Base-by-base conservation (phyloP, 2,113 vertebrate genomes). In the Python bivittatus region DNA sequence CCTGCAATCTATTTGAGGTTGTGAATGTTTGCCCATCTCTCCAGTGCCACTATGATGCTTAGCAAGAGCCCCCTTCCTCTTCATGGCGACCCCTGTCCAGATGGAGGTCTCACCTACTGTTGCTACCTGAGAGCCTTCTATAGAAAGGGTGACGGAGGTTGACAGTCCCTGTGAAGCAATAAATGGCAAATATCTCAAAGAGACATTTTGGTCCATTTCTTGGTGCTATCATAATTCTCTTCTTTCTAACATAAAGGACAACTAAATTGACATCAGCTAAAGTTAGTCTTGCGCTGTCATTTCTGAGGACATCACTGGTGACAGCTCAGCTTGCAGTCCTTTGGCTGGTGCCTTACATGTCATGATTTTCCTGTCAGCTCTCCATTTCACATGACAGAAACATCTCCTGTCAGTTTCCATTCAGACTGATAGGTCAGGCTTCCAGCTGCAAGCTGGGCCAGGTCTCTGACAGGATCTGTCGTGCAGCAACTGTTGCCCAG, bases 371-470 rank as follows among this genome's bases (percentile, higher is more conserved):
- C 87, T 96, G 96, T 96, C 97, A 97, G 96, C 93, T 96, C 96
- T 93, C 95, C 0, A 1, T 96, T 95, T 96, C 95, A 92, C 44
- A 72, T 92, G 61, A 92, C 92, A 96, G 94, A 96, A 96, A 97
- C 98, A 95, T 95, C 93, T 96, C 95, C 94, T 98, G 97, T 98
- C 98, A 97, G 95, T 93, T 97, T 92, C 95, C 95, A 96, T 98
- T 97, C 96, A 96, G 96, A 95, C 95, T 95, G 96, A 97, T 97
- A 97, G 95, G 95, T 97, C 96, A 97, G 96, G 94, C 95, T 97
- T 97, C 95, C 95, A 96, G 96, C 94, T 96, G 95, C 93, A 90
- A 97, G 97, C 96, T 86, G 94, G 92, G 96, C 94, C 95, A 96
- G 93, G 88, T 91, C 95, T 94, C 96, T 95, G 96, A 97, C 97